Evolutionary conservation across 2,113 vertebrate genomes (phyloP), one percentile per base, ranked within the genome.

Genomic region (Ammodytes marinus): DNA sequence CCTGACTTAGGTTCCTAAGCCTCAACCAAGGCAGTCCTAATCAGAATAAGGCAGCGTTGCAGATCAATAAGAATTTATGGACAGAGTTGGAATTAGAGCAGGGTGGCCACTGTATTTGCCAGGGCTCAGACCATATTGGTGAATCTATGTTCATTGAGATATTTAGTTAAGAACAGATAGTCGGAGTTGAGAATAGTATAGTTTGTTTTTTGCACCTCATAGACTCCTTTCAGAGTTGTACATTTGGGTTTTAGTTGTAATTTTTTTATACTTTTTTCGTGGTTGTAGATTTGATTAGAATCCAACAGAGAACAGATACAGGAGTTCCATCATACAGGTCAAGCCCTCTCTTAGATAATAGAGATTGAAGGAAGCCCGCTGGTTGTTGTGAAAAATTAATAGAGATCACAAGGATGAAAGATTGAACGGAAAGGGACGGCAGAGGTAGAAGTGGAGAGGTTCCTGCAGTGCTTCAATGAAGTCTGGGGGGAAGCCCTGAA

Each of bases 1-100:
- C 86, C 84, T 91, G 91, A 93, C 93, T 94, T 93, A 90, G 92
- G 89, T 85, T 91, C 53, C 82, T 89, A 90, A 89, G 78, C 74
- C 85, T 73, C 74, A 80, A 74, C 90, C 79, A 85, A 80, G 92
- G 75, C 74, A 75, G 46, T 77, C 63, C 79, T 89, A 82, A 71
- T 79, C 64, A 66, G 15, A 91, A 88, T 91, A 72, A 68, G 80
- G 47, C 70, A 45, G 54, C 46, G 52, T 49, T 35, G 69, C 74
- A 69, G 17, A 63, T 88, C 80, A 70, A 77, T 84, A 69, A 39
- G 4, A 61, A 78, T 35, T 50, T 72, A 79, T 72, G 35, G 74
- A 85, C 82, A 72, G 61, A 61, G 70, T 19, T 65, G 66, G 27
- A 67, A 74, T 85, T 37, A 1, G 0, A 83, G 45, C 40, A 17